These are phyloP conservation scores for Promerops cafer DNA, from an alignment of 2,113 vertebrate genomes.

Conservation along the genomic window DNA sequence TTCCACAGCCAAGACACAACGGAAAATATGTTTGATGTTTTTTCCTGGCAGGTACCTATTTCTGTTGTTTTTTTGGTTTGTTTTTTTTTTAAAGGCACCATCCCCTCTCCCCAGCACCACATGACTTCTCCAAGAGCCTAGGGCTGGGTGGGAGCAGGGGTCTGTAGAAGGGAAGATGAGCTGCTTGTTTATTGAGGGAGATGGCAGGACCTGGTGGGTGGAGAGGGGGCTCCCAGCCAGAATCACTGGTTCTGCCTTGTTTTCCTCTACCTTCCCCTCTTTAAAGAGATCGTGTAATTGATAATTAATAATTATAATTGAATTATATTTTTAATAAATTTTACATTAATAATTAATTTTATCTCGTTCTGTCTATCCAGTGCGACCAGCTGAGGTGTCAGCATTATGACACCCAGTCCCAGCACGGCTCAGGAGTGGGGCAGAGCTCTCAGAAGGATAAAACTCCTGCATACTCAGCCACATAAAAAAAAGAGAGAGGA, in stretches of 20 bases:
- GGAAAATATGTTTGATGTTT: conserved; percentile 42
- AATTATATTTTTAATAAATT: background rate
- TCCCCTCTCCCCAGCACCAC: background rate
- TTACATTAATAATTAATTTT: background rate
- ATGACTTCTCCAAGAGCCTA: background rate
- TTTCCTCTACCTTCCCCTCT: background rate
- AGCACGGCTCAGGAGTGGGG: accelerated
- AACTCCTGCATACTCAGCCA: background rate
- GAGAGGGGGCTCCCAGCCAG: background rate
- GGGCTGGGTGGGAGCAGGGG: background rate
- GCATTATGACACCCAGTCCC: background rate
- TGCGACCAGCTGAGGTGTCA: background rate
- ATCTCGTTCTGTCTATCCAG: background rate
- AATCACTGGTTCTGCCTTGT: background rate
- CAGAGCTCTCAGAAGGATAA: background rate
- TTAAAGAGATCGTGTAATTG: background rate
- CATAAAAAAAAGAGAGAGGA: background rate
- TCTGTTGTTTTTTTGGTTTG: background rate
- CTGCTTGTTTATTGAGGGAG: background rate
- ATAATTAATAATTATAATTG: no score
- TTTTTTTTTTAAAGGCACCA: background rate
- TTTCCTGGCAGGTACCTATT: conserved; percentile 41
- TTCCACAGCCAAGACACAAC: background rate
- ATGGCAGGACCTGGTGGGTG: background rate
- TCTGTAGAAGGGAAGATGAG: background rate